Evolutionary conservation across 2,113 vertebrate genomes (phyloP).

Genomic region (Dendrocopos noguchii): DNA sequence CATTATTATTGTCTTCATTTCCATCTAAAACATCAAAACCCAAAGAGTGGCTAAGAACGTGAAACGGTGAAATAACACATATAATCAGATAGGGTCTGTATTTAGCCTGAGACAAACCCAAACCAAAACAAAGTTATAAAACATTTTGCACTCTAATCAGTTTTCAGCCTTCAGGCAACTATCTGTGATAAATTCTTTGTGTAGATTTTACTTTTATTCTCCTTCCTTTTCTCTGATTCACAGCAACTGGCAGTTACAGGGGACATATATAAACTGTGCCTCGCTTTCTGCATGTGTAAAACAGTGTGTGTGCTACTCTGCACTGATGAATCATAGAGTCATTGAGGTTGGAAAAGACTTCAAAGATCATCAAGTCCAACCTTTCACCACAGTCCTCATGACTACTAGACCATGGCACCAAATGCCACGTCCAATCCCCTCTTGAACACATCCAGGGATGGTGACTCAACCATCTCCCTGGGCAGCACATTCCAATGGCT

Average conservation of each 20-base stretch:
- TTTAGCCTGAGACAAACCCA: constrained; percentile 9
- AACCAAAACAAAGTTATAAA: not conserved
- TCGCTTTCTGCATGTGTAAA: not conserved
- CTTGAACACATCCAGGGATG: too few species aligned
- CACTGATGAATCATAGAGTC: not conserved
- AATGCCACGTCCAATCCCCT: too few species aligned
- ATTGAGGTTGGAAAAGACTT: too few species aligned
- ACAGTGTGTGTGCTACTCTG: not conserved
- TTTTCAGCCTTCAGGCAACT: not conserved
- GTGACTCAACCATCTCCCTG: too few species aligned
- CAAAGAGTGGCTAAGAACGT: not conserved
- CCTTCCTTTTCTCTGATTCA: not conserved
- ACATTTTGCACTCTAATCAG: not conserved
- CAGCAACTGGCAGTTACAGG: not conserved
- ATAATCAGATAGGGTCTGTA: not conserved
- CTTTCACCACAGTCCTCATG: too few species aligned
- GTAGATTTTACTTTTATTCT: not conserved
- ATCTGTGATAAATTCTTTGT: not conserved
- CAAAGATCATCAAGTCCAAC: too few species aligned
- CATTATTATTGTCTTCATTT: not conserved
- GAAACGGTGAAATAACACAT: not conserved
- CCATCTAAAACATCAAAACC: not conserved
- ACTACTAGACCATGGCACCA: too few species aligned
- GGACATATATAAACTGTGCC: not conserved
- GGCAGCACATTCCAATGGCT: too few species aligned